These are phyloP conservation scores for Allenopithecus nigroviridis DNA, from an alignment of 2,797 vertebrate genomes.

Conservation along the genomic window DNA sequence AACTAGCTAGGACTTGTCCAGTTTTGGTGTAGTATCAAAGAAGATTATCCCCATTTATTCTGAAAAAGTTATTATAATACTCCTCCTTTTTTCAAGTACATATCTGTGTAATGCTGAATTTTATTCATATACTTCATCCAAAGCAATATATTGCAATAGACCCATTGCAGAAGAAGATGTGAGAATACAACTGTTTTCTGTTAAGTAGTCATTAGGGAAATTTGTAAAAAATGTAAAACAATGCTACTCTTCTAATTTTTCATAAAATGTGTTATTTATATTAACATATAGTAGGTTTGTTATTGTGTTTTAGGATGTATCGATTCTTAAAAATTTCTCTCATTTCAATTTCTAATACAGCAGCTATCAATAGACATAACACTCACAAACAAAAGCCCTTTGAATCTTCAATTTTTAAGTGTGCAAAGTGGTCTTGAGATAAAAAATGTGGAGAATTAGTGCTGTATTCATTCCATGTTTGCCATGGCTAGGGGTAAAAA, in stretches of 20 bases:
- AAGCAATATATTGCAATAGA: background rate
- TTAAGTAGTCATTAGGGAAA: background rate
- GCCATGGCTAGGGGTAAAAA: background rate
- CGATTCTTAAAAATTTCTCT: background rate
- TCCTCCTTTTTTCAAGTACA: background rate
- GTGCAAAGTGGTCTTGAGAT: background rate
- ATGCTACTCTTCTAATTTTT: background rate
- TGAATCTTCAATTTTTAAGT: slow-evolving; percentile 12
- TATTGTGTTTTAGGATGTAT: background rate
- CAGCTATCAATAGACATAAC: background rate
- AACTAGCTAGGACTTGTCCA: background rate
- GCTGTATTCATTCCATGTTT: background rate
- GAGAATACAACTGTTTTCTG: background rate
- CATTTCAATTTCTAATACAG: slow-evolving; percentile 23
- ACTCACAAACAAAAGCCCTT: background rate
- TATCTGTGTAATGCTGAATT: slow-evolving; percentile 5
- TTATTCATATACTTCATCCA: background rate
- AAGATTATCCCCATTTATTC: background rate
- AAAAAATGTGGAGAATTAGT: background rate
- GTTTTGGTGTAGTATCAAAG: background rate
- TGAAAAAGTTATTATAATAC: background rate
- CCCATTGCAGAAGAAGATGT: background rate
- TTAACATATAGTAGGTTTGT: background rate
- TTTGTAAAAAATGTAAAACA: background rate
- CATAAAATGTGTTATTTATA: background rate